phyloP scores from a whole-genome alignment of 2,888 invertebrate species.

The Athalia cordata region DNA sequence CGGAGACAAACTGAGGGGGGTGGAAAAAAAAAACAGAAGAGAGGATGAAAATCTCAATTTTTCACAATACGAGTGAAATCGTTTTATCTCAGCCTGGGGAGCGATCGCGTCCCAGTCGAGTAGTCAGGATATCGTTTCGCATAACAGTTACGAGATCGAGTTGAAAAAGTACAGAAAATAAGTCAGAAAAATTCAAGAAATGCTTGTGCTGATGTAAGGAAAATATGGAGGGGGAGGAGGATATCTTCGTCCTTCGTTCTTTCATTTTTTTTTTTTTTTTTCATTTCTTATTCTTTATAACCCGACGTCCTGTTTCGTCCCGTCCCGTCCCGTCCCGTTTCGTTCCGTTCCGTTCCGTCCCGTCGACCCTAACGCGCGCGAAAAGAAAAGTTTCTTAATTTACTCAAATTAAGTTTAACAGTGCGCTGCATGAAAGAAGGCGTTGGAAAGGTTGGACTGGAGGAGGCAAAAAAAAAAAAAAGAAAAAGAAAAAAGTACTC shows the following conservation, averaged over 20 bases:
- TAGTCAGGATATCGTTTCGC: constrained; percentile 6
- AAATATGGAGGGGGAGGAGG: neutral
- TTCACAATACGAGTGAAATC: constrained; percentile 32
- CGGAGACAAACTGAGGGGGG: neutral
- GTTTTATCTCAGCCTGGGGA: constrained; percentile 7
- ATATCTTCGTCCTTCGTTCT: neutral
- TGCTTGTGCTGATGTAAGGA: neutral
- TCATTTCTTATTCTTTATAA: constrained; percentile 14
- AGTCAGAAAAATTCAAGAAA: neutral
- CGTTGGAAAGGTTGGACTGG: neutral
- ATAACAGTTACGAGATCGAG: neutral
- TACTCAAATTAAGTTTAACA: constrained; percentile 44
- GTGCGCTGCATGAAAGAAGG: neutral
- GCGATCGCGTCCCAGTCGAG: neutral
- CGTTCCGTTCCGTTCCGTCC: neutral
- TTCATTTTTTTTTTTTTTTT: too few relatives aligned
- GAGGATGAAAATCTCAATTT: constrained; percentile 19
- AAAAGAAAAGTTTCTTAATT: constrained; percentile 44
- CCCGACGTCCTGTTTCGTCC: neutral
- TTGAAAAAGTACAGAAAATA: constrained; percentile 10
- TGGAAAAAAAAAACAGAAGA: neutral
- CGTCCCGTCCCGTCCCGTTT: neutral
- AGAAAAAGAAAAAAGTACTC: neutral
- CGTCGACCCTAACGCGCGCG: neutral
- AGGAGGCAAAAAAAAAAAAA: neutral